Base-by-base conservation (phyloP, 2,113 vertebrate species). In the Gallinago jamesoni region DNA sequence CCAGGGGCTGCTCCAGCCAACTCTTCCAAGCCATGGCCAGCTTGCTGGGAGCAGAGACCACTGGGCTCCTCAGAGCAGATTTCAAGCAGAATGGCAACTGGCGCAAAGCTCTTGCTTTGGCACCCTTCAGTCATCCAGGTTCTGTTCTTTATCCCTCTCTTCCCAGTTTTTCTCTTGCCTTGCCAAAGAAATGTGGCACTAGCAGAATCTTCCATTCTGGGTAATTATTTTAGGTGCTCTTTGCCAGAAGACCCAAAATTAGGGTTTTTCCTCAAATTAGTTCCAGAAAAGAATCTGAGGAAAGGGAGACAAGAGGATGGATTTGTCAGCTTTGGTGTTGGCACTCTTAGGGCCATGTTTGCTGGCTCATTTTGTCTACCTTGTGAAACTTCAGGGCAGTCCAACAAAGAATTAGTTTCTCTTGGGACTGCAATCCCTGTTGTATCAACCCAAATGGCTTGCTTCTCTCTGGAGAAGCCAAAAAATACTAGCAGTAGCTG, bases 121-220 rank as follows among this genome's bases (percentile, higher is more conserved):
- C 95, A 96, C 84, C 77, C 92, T 93, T 96, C 92, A 84, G 74
- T 68, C 77, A 48, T 87, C 70, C 92, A 96, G 94, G 95, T 96
- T 97, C 89, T 95, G 90, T 95, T 96, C 95, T 95, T 96, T 94
- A 91, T 96, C 81, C 96, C 52, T 87, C 89, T 95, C 94, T 96
- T 94, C 87, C 89, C 81, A 82, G 66, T 95, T 95, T 95, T 97
- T 87, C 77, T 94, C 77, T 87, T 93, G 90, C 45, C 66, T 93
- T 96, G 96, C 95, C 96, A 96, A 56, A 84, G 74, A 96, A 95
- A 93, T 63, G 57, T 93, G 95, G 96, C 92, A 87, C 66, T 59
- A 79, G 87, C 67, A 92, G 89, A 63, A 84, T 94, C 92, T 96
- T 95, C 84, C 70, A 94, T 96, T 97, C 95, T 96, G 93, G 95